Evolutionary conservation across 2,113 vertebrate genomes (phyloP), one percentile per base, ranked within the genome.

Genomic region (Platysternon megacephalum): DNA sequence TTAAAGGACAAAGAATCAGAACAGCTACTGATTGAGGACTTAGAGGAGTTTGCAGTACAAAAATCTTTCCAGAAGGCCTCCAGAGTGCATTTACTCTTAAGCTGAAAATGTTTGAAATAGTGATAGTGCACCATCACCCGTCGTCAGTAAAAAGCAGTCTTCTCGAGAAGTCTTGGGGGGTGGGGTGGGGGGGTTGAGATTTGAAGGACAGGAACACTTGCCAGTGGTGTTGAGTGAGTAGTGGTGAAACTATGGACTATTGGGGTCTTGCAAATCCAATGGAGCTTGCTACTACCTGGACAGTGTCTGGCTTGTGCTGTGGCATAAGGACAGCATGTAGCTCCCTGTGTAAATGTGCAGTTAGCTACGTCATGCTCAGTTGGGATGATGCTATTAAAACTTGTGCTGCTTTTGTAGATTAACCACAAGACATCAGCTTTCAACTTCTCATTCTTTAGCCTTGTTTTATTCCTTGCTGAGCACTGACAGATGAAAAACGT

Each of bases 391-490:
- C 98, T 51, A 96, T 95, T 83, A 56, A 96, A 95, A 97, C 97
- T 97, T 95, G 96, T 86, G 97, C 97, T 95, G 97, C 98, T 96
- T 97, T 94, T 98, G 94, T 96, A 98, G 97, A 97, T 98, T 97
- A 98, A 98, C 98, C 94, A 39, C 1, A 48, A 97, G 97, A 95
- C 97, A 91, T 83, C 91, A 39, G 93, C 98, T 97, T 98, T 98
- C 98, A 98, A 95, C 97, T 98, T 98, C 98, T 94, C 97, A 94
- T 97, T 97, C 98, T 89, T 97, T 98, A 98, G 98, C 98, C 97
- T 98, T 97, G 97, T 97, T 96, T 93, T 97, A 91, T 97, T 97
- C 95, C 98, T 98, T 81, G 92, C 98, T 88, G 96, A 98, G 97
- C 86, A 95, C 96, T 93, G 97, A 82, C 93, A 96, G 97, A 97